Evolutionary conservation across 1,140 invertebrate species (phyloP).

Genomic region (Mactra quadrangularis): DNA sequence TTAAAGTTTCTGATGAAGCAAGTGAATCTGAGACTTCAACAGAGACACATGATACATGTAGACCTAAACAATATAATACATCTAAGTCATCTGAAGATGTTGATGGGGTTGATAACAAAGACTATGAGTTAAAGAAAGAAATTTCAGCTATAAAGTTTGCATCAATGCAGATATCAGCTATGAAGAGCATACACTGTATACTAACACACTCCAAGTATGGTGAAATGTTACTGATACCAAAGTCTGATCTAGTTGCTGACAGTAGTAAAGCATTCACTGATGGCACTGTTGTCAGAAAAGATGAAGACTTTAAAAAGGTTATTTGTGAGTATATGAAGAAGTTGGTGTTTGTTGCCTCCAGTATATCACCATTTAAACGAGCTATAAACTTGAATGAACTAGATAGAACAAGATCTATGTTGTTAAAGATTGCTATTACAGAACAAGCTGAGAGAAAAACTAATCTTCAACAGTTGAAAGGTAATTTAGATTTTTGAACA

Average conservation of each 20-base stretch:
- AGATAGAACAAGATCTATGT: conserved; percentile 86
- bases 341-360: conserved; percentile 80
- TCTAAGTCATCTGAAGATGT: not conserved
- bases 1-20: not conserved
- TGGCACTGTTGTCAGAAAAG: conserved; percentile 83
- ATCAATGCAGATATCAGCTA: conserved; percentile 86
- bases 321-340: conserved; percentile 81
- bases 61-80: conserved; percentile 24
- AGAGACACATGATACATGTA: conserved; percentile 5
- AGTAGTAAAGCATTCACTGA: conserved; percentile 75
- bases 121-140: conserved; percentile 54
- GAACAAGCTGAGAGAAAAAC: conserved; percentile 76
- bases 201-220: conserved; percentile 85
- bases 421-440: conserved; percentile 85
- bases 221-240: conserved; percentile 86
- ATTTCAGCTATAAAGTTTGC: conserved; percentile 70
- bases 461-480: conserved; percentile 67
- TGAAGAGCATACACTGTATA: conserved; percentile 86
- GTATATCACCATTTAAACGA: conserved; percentile 84
- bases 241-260: conserved; percentile 73
- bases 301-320: conserved; percentile 78
- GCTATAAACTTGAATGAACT: conserved; percentile 80
- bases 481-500: not conserved
- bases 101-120: not conserved
- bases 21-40: no score